These are phyloP conservation scores for Panagrolaimus sp. DNA, from an alignment of 1,140 invertebrate species.

Conservation along the genomic window DNA sequence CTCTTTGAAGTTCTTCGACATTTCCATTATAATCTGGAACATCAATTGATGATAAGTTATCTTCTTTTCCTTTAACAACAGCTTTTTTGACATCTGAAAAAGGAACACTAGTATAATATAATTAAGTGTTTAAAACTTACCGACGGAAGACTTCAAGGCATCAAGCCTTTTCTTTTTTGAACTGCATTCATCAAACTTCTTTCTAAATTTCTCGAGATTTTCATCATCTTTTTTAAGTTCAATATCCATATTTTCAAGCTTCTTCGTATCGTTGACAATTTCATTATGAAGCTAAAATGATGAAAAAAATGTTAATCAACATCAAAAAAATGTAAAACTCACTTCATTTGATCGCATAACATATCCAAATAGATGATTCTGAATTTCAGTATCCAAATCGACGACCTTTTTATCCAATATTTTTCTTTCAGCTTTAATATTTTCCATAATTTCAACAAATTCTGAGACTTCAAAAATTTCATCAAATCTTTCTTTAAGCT, in stretches of 20 bases:
- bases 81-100: slow-evolving; percentile 1
- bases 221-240: background rate
- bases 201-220: background rate
- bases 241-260: background rate
- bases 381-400: slow-evolving; percentile 23
- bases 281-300: background rate
- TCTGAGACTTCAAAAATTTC: slow-evolving; percentile 89
- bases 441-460: slow-evolving; percentile 85
- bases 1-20: background rate
- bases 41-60: background rate
- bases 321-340: background rate
- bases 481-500: slow-evolving; percentile 91
- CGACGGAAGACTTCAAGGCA: background rate
- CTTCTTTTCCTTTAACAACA: background rate
- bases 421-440: slow-evolving; percentile 64
- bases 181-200: background rate
- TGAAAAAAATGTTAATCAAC: too few relatives aligned
- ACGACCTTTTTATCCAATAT: slow-evolving; percentile 22
- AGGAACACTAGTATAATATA: background rate
- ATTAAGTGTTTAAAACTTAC: background rate
- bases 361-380: slow-evolving; percentile 24
- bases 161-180: background rate
- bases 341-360: slow-evolving; percentile 17
- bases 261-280: background rate
- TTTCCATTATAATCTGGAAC: background rate